A percentile compares a stretch with the other conserved stretches of the same genome.
Evolutionary conservation across 2,797 vertebrate species (phyloP).

Genomic region (Enteromius unitaeniatus): DNA sequence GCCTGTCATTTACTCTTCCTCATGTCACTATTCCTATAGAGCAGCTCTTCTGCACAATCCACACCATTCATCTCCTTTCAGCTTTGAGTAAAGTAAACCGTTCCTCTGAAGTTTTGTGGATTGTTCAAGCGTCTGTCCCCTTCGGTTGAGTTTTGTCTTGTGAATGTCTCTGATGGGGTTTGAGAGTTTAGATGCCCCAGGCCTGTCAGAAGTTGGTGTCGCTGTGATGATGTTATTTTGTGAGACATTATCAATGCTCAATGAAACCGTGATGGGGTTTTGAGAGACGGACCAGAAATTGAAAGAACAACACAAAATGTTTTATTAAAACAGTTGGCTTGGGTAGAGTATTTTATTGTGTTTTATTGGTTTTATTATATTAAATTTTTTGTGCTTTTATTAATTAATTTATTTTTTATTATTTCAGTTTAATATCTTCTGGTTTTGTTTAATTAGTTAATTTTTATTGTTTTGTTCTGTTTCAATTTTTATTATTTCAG

Average conservation of each 20-base stretch:
- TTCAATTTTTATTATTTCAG: neutral
- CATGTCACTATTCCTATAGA: neutral
- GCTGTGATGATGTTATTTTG: neutral
- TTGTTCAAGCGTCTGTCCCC: slow-evolving; percentile 16
- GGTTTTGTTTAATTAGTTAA: too few relatives aligned
- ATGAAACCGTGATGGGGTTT: slow-evolving; percentile 1
- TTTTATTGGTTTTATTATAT: neutral
- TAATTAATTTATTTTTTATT: neutral
- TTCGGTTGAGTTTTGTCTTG: slow-evolving; percentile 11
- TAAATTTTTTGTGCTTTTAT: neutral
- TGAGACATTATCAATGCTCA: slow-evolving; percentile 7
- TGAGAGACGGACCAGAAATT: neutral
- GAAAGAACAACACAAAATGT: neutral
- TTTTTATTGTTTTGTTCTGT: neutral
- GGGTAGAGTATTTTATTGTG: neutral
- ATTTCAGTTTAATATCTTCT: too few relatives aligned
- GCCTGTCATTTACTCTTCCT: neutral
- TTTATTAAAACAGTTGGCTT: neutral
- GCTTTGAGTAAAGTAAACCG: neutral
- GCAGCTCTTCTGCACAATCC: slow-evolving; percentile 1
- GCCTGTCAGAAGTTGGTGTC: slow-evolving; percentile 7
- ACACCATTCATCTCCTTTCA: neutral
- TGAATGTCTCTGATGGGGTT: neutral
- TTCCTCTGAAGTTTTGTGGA: slow-evolving; percentile 1
- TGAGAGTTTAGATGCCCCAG: neutral